A percentile compares a stretch with the other conserved stretches of the same genome.
phyloP scores from a whole-genome alignment of 2,888 invertebrate species.

The Caenorhabditis sp. region DNA sequence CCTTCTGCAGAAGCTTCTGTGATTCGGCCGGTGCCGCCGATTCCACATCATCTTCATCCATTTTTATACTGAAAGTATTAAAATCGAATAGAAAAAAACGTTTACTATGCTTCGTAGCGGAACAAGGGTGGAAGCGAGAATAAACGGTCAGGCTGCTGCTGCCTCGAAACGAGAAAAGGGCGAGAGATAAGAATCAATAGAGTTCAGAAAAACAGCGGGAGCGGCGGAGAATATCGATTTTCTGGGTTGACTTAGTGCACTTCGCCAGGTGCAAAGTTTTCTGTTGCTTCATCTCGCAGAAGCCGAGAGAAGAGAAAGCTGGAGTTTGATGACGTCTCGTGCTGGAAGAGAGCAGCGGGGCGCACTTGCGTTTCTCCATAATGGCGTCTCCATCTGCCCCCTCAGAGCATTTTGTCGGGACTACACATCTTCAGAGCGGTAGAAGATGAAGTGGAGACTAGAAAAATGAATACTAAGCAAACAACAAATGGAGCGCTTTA shows the following conservation, averaged over 20 bases:
- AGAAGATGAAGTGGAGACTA: neutral
- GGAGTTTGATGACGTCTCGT: constrained; percentile 11
- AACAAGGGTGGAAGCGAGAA: neutral
- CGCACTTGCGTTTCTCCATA: constrained; percentile 10
- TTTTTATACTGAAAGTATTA: constrained; percentile 6
- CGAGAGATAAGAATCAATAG: constrained; percentile 22
- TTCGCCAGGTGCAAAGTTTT: constrained; percentile 34
- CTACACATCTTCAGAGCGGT: neutral
- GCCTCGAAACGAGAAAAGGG: constrained; percentile 1
- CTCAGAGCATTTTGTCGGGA: neutral
- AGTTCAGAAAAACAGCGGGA: constrained; percentile 15
- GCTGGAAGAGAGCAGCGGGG: constrained; percentile 28
- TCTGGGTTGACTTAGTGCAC: constrained; percentile 15
- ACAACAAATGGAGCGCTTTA: neutral
- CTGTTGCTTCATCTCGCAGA: neutral
- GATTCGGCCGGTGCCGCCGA: constrained; percentile 47
- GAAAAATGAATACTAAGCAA: neutral
- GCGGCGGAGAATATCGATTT: constrained; percentile 23
- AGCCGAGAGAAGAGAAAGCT: constrained; percentile 7
- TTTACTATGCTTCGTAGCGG: neutral
- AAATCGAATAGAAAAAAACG: neutral
- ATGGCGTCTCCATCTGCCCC: neutral
- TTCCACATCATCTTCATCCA: constrained; percentile 64
- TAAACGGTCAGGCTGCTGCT: neutral
- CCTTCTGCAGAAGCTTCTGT: constrained; percentile 49